A percentile compares a stretch with the other conserved stretches of the same genome.
phyloP scores from a whole-genome alignment of 2,797 vertebrate genomes.

The Phaenicophaeus curvirostris region DNA sequence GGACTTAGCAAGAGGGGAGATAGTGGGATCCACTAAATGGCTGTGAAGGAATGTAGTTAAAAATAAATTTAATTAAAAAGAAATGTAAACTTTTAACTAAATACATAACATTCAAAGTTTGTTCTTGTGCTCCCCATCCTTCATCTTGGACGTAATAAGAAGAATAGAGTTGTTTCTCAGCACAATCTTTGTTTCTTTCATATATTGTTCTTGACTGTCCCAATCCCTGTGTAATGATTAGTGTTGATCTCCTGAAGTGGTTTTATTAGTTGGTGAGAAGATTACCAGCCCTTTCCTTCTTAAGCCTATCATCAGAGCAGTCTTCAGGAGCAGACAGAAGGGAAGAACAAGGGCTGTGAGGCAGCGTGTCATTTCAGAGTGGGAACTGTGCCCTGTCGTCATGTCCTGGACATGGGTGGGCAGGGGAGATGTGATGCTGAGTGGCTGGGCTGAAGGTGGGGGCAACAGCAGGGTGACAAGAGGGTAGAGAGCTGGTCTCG shows the following conservation, averaged over 20 bases:
- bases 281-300: not conserved
- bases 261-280: not conserved
- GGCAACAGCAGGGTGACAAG: accelerated
- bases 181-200: not conserved
- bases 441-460: not conserved
- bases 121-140: not conserved
- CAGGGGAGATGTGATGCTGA: accelerated
- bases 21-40: not conserved
- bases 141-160: not conserved
- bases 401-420: too few species aligned
- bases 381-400: not conserved
- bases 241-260: not conserved
- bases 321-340: not conserved
- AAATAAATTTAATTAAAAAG: not conserved
- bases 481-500: not conserved
- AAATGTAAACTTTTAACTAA: not conserved
- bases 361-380: accelerated
- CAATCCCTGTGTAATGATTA: not conserved
- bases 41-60: not conserved
- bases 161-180: not conserved
- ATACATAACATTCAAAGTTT: not conserved
- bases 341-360: not conserved
- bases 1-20: not conserved
- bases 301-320: not conserved
- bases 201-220: not conserved